Evolutionary conservation across 2,888 invertebrate genomes (phyloP).

Genomic region (Drosophila tanythrix): DNA sequence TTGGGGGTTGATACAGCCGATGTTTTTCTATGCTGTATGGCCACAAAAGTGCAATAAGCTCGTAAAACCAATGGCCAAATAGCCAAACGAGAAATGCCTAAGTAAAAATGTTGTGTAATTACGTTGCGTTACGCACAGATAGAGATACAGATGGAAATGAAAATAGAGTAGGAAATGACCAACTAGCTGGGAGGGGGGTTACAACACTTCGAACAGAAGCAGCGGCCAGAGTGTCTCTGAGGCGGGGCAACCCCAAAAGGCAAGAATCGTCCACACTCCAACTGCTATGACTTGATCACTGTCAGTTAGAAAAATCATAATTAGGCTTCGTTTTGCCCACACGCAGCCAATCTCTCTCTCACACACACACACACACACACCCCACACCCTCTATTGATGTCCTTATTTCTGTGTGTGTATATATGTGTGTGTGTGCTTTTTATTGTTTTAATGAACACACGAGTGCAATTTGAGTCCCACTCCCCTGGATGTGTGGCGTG

Average conservation of each 20-base stretch:
- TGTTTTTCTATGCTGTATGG: constrained; percentile 51
- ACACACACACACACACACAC: background rate
- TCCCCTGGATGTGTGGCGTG: background rate
- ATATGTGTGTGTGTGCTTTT: constrained; percentile 53
- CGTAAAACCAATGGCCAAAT: constrained; percentile 79
- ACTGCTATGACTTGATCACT: constrained; percentile 55
- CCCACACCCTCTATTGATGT: background rate
- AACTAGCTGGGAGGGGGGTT: constrained; percentile 9
- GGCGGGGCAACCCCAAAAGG: constrained; percentile 29
- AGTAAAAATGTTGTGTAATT: constrained; percentile 77
- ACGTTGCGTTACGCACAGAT: constrained; percentile 77
- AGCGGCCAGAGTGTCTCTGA: background rate
- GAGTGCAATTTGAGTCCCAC: constrained; percentile 58
- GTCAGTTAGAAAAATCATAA: constrained; percentile 75
- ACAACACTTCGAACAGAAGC: constrained; percentile 2
- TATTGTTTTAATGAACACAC: constrained; percentile 79
- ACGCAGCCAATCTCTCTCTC: background rate
- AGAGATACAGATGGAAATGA: constrained; percentile 59
- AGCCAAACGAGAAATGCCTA: constrained; percentile 71
- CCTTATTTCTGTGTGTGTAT: constrained; percentile 9
- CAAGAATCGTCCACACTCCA: constrained; percentile 27
- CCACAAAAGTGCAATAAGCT: constrained; percentile 79
- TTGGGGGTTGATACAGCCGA: constrained; percentile 50
- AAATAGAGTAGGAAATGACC: constrained; percentile 28
- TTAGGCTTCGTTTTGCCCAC: constrained; percentile 61